Base-by-base conservation (phyloP, 2,797 vertebrate species). In the Morelia viridis region DNA sequence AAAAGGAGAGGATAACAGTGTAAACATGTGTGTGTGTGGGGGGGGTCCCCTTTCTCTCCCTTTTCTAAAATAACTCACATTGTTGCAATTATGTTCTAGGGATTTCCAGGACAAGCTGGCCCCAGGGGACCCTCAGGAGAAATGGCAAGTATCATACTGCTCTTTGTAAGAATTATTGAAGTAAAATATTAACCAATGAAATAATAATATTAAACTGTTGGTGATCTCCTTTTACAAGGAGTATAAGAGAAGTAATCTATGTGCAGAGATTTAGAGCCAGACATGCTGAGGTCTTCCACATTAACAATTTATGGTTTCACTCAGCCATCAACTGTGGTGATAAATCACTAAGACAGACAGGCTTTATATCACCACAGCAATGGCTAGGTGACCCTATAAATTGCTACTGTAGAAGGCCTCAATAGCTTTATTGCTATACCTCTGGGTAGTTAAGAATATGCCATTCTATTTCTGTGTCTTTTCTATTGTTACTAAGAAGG, bases 51-150 rank as follows among this genome's bases (percentile, higher is more conserved):
- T 41, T 41, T 41, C 9, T 11, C 19, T 80, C 41, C 76, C 22
- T 80, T 80, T 80, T 46, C 41, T 80, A 46, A 68, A 92, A 89
- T 13, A 92, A 88, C 12, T 91, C 35, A 80, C n/a, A 5, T 0
- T 28, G 17, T 0, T 76, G 8, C 88, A 9, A 12, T 91, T 46
- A 0, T 35, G 17, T 95, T 61, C 28, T 94, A 97, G 96, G 99
- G 99, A 94, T 96, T 97, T 91, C 94, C 97, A 94, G 99, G 99
- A 95, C 95, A 98, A 86, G 92, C 93, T 0, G 99, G 99, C 94
- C 98, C 98, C 93, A 97, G 97, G 92, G 99, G 99, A 96, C 95
- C 97, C 86, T 97, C 98, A 87, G 99, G 99, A 97, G 98, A 98
- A 96, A 95, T 95, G 92, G 99, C 99, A 98, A 95, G 98, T 98